Evolutionary conservation across 2,888 invertebrate species (phyloP).

Genomic region (Brachyptera risi): DNA sequence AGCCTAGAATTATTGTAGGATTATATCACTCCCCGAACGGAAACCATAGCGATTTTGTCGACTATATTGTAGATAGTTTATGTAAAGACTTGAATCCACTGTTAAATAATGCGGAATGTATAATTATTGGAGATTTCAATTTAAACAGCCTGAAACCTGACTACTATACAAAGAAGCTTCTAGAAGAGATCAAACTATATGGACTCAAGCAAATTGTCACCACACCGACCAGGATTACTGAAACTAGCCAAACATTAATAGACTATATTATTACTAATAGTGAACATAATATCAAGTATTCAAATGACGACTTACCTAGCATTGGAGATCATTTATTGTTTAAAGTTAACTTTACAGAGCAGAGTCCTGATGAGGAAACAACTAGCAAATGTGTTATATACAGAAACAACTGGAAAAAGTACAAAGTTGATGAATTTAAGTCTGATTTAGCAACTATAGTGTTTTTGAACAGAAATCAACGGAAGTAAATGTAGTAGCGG

Average conservation of each 20-base stretch:
- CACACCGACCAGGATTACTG: not conserved
- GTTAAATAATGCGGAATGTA: not conserved
- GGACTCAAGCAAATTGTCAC: not conserved
- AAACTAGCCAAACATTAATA: not conserved
- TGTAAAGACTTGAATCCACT: not conserved
- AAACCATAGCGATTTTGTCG: not conserved
- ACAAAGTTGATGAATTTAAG: not conserved
- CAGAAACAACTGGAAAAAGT: not conserved
- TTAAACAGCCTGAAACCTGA: not conserved
- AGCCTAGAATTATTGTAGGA: not conserved
- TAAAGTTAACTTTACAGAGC: not conserved
- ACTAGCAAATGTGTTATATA: not conserved
- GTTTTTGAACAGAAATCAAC: not conserved
- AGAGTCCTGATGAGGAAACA: not conserved
- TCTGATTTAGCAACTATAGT: not conserved
- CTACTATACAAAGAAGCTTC: not conserved
- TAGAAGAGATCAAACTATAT: not conserved
- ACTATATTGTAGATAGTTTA: not conserved
- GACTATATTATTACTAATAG: not conserved
- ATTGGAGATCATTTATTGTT: not conserved
- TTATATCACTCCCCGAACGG: conserved; percentile 2
- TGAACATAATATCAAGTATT: not conserved
- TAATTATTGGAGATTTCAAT: not conserved
- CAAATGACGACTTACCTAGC: not conserved
- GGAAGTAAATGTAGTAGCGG: not conserved